A percentile compares a stretch with the other conserved stretches of the same genome.
Conservation (phyloP, 2,797 vertebrate genomes). For the Simalia tracyae region DNA sequence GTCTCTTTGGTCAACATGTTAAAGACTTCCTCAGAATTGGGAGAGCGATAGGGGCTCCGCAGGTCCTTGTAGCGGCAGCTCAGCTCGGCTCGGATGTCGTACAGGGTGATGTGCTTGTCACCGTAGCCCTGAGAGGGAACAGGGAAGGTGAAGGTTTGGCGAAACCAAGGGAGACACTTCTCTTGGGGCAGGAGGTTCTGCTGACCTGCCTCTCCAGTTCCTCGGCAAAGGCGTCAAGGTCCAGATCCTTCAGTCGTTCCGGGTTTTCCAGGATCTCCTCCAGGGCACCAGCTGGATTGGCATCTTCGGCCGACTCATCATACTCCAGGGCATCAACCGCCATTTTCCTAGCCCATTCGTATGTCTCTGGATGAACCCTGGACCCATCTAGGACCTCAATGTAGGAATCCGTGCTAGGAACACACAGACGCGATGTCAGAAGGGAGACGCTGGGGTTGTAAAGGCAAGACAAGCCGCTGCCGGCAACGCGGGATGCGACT, state of each 20-base stretch:
- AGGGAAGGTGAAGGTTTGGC: slow-evolving; percentile 2
- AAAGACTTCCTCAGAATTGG: slow-evolving; percentile 97
- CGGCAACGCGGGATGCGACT: too few species aligned
- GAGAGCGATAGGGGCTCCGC: slow-evolving; percentile 87
- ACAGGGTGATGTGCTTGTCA: slow-evolving; percentile 97
- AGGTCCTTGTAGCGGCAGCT: slow-evolving; percentile 98
- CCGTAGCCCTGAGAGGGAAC: slow-evolving; percentile 85
- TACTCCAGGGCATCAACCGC: slow-evolving; percentile 98
- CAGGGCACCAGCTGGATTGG: slow-evolving; percentile 95
- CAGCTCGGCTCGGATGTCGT: slow-evolving; percentile 96
- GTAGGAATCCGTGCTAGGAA: slow-evolving; percentile 92
- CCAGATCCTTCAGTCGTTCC: slow-evolving; percentile 95
- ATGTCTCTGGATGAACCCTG: slow-evolving; percentile 96
- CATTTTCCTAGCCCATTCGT: slow-evolving; percentile 99
- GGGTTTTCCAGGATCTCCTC: slow-evolving; percentile 99
- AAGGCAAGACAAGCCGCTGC: not conserved
- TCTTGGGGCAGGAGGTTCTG: not conserved
- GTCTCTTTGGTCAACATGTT: slow-evolving; percentile 99
- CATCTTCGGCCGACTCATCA: slow-evolving; percentile 96
- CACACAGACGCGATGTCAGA: not conserved
- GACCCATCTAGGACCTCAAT: slow-evolving; percentile 98
- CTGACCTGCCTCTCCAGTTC: slow-evolving; percentile 98
- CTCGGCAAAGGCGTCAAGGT: slow-evolving; percentile 96
- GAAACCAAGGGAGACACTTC: not conserved
- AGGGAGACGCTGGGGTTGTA: too few species aligned